A percentile compares a stretch with the other conserved stretches of the same genome.
phyloP scores from a whole-genome alignment of 2,888 invertebrate species.

The Phyto melanocephala region DNA sequence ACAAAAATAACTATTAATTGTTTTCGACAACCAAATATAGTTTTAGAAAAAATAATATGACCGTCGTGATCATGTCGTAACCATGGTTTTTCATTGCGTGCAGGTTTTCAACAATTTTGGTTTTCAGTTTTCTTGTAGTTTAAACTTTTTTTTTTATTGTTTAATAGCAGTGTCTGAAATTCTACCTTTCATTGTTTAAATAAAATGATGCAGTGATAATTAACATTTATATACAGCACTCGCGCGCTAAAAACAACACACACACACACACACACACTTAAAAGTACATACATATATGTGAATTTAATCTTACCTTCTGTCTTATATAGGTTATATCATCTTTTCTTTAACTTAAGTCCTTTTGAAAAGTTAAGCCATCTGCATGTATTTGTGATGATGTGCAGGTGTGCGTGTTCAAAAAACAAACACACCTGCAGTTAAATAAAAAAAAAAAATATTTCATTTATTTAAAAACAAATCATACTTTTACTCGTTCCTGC shows the following conservation, averaged over 20 bases:
- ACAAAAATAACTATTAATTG: too few relatives aligned
- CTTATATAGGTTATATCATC: background rate
- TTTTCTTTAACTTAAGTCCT: background rate
- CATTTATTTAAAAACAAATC: background rate
- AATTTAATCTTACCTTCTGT: too few relatives aligned
- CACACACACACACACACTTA: too few relatives aligned
- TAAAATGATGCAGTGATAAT: constrained; percentile 43
- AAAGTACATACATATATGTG: too few relatives aligned
- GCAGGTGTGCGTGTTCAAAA: background rate
- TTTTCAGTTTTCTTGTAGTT: too few relatives aligned
- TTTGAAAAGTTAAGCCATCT: too few relatives aligned
- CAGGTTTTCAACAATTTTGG: too few relatives aligned
- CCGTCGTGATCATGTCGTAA: too few relatives aligned
- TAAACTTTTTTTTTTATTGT: background rate
- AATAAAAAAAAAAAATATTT: background rate
- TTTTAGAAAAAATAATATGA: too few relatives aligned
- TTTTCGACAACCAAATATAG: too few relatives aligned
- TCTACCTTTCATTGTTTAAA: background rate
- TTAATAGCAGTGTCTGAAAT: background rate
- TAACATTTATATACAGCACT: background rate
- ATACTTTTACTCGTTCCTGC: background rate
- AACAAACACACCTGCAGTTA: constrained; percentile 21
- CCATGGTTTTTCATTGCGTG: too few relatives aligned
- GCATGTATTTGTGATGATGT: too few relatives aligned
- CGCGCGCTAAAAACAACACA: background rate